A percentile compares a stretch with the other conserved stretches of the same genome.
phyloP scores from a whole-genome alignment of 92 coral and sea anemone genomes.

The Metridium senile region DNA sequence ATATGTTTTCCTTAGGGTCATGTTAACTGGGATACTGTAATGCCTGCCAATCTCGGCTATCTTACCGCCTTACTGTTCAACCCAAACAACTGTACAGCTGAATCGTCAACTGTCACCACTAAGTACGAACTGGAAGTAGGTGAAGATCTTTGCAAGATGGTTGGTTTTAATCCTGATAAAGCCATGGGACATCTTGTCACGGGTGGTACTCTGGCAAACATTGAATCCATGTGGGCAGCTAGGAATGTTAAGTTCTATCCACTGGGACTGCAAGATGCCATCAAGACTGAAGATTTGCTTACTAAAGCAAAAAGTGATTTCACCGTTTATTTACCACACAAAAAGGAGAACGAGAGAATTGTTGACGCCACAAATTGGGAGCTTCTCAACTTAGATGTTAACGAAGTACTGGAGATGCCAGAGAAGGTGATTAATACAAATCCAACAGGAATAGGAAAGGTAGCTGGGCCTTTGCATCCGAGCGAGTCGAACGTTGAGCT shows the following conservation, averaged over 20 bases:
- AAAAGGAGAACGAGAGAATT: constrained; percentile 31
- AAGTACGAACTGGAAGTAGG: constrained; percentile 79
- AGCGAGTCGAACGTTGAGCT: too few species aligned
- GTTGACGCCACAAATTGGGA: constrained; percentile 74
- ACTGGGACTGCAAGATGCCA: constrained; percentile 78
- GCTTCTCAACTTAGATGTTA: constrained; percentile 77
- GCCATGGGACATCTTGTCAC: constrained; percentile 73
- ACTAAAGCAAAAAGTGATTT: constrained; percentile 51
- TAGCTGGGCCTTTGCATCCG: too few species aligned
- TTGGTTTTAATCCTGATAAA: constrained; percentile 68
- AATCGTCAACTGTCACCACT: constrained; percentile 72
- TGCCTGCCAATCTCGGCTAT: constrained; percentile 87
- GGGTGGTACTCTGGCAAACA: constrained; percentile 91
- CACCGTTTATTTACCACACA: constrained; percentile 54
- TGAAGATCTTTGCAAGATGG: constrained; percentile 76
- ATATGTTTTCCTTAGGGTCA: constrained; percentile 70
- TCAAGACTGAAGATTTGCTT: constrained; percentile 51
- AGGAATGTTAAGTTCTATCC: constrained; percentile 86
- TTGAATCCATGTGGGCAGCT: constrained; percentile 91
- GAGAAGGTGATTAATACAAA: too few species aligned
- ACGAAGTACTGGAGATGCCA: constrained; percentile 64
- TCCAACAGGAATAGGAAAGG: too few species aligned
- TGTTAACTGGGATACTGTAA: constrained; percentile 85
- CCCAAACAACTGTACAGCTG: constrained; percentile 86
- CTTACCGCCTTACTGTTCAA: constrained; percentile 82